Base-by-base conservation (phyloP, 2,113 vertebrate species). In the Vulpes lagopus region DNA sequence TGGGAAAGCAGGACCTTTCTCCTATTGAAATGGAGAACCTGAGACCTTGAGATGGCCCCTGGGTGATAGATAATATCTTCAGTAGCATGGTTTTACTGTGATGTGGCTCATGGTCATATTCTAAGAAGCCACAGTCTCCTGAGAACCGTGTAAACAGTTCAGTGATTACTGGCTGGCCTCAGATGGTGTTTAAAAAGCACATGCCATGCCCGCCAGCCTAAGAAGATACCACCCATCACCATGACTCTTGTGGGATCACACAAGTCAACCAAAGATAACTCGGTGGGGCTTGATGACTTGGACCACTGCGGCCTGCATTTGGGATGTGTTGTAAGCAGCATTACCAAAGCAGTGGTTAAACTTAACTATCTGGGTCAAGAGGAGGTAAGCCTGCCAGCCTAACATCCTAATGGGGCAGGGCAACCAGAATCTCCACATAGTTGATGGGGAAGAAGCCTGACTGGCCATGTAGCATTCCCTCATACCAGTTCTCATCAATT, bases 391-490 rank as follows among this genome's bases (percentile, higher is more conserved):
- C 97, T 96, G 97, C 98, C 96, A 89, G 98, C 96, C 97, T 99
- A 99, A 98, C 92, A 84, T 96, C 97, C 99, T 99, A 99, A 98
- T 99, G 99, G 80, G 99, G 99, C 98, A 99, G 98, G 14, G 99
- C 99, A 97, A 99, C 99, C 98, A 99, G 99, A 98, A 99, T 99
- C 97, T 99, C 99, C 23, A 99, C 99, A 64, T 99, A 99, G 98
- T 99, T 99, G 98, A 99, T 99, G 76, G 99, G 99, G 98, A 99
- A 99, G 98, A 99, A 99, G 98, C 99, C 99, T 0, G 99, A 99
- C 98, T 99, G 99, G 98, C 99, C 99, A 57, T 99, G 99, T 96
- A 99, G 98, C 99, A 99, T 99, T 20, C 99, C 99, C 98, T 99
- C 99, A 87, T 99, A 99, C 99, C 99, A 99, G 99, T 99, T 99